Base-by-base conservation (phyloP, 2,888 invertebrate species). In the Synergus gifuensis region DNA sequence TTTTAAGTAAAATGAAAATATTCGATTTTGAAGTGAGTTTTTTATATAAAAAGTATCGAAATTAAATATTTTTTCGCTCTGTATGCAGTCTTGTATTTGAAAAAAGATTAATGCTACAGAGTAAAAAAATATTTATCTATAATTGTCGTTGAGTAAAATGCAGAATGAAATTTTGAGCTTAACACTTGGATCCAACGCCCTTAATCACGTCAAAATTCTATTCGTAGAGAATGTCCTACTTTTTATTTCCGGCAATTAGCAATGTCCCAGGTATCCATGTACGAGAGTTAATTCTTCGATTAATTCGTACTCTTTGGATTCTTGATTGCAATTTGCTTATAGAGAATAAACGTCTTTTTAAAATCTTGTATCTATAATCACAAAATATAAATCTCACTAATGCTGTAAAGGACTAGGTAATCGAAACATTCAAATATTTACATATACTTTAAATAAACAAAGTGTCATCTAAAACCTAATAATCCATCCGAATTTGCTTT, bases 311-410 rank as follows among this genome's bases (percentile, higher is more conserved):
- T 67, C 67, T 67, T 67, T 67, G 67, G 67, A 67, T 14, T 46
- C 22, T 7, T 18, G 18, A 67, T 67, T 67, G 44, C 12, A 67
- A 18, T 40, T 40, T 40, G 7, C n/a, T 18, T 42, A 66, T 11
- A 22, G 14, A 69, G 16, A 49, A 14, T 46, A 67, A 46, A 69
- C 49, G 49, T 49, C 49, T 69, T 49, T 54, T 18, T n/a, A 9
- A 28, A 36, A 69, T 16, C 54, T 49, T 36, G 54, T 73, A 16
- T 54, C 36, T 54, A 54, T 54, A 36, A 73, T 73, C 73, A 73
- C 73, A 73, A 54, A 73, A 49, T 54, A 73, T 58, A 73, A 28
- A 73, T 73, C 54, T 73, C 40, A 54, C 73, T 73, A 36, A n/a
- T 28, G 18, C 5, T 14, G 18, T n/a, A 67, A 12, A 67, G 16